Evolutionary conservation across 2,797 vertebrate genomes (phyloP).

Genomic region (Aplochiton taeniatus): DNA sequence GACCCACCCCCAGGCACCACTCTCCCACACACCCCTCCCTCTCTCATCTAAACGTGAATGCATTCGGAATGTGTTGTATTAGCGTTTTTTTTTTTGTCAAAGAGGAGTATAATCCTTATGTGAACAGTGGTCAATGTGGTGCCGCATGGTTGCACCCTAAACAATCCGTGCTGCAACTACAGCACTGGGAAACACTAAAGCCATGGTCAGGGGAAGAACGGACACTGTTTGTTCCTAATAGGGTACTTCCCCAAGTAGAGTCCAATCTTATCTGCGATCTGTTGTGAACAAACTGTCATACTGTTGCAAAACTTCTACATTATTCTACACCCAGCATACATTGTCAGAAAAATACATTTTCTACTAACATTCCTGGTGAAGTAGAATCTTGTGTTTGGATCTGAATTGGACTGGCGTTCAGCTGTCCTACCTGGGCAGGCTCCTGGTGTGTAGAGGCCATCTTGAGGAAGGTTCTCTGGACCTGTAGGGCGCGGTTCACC

Average conservation of each 20-base stretch:
- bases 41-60: constrained; percentile 63
- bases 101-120: constrained; percentile 74
- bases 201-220: constrained; percentile 11
- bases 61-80: constrained; percentile 77
- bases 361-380: too few species aligned
- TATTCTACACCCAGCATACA: too few species aligned
- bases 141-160: constrained; percentile 14
- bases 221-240: not conserved
- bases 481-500: constrained; percentile 88
- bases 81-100: constrained; percentile 66
- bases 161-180: not conserved
- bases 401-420: not conserved
- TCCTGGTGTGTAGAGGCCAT: constrained; percentile 86
- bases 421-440: constrained; percentile 86
- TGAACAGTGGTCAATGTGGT: constrained; percentile 53
- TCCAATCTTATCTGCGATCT: too few species aligned
- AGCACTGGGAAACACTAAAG: constrained; percentile 51
- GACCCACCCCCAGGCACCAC: constrained; percentile 8
- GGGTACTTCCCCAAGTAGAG: too few species aligned
- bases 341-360: too few species aligned
- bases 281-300: too few species aligned
- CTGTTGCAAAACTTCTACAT: too few species aligned
- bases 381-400: too few species aligned
- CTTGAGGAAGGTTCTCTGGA: constrained; percentile 85
- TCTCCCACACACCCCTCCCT: constrained; percentile 32